Percentiles rank a stretch among this genome's conserved stretches.
Evolutionary conservation across 2,113 vertebrate genomes (phyloP).

Genomic region (Percina caprodes): DNA sequence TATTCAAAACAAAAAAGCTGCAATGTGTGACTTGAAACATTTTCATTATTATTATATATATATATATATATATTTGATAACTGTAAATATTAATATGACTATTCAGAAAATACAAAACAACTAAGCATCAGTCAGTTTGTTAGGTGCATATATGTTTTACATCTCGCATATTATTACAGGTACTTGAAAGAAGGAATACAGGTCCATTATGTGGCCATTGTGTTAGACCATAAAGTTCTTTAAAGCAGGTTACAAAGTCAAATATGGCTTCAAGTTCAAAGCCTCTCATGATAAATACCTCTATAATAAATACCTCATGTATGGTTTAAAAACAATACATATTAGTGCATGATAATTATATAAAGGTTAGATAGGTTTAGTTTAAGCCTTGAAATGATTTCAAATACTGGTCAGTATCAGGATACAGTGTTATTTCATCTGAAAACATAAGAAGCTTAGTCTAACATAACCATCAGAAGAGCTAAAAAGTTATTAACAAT

Average conservation of each 20-base stretch:
- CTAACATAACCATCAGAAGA: constrained; percentile 16
- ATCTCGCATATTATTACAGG: constrained; percentile 46
- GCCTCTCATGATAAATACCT: constrained; percentile 4
- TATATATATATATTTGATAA: background rate
- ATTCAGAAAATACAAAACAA: constrained; percentile 12
- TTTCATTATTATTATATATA: too few species aligned
- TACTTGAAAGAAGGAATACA: constrained; percentile 32
- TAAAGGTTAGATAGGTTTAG: constrained; percentile 8
- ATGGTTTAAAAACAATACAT: constrained; percentile 46
- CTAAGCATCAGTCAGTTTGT: background rate
- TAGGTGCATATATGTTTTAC: background rate
- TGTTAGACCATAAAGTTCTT: background rate
- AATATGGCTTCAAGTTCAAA: constrained; percentile 17
- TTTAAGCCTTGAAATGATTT: constrained; percentile 6
- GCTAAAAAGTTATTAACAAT: constrained; percentile 20
- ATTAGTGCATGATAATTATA: constrained; percentile 18
- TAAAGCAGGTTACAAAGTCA: constrained; percentile 2
- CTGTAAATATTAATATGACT: constrained; percentile 4
- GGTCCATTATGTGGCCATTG: background rate
- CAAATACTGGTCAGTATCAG: background rate
- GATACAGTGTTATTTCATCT: background rate
- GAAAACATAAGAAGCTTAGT: background rate
- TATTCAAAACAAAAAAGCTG: background rate
- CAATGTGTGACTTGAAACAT: constrained; percentile 1
- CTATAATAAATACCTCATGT: background rate